These are phyloP conservation scores for Clarias platycephalus DNA, from an alignment of 2,797 vertebrate genomes.

Conservation along the genomic window DNA sequence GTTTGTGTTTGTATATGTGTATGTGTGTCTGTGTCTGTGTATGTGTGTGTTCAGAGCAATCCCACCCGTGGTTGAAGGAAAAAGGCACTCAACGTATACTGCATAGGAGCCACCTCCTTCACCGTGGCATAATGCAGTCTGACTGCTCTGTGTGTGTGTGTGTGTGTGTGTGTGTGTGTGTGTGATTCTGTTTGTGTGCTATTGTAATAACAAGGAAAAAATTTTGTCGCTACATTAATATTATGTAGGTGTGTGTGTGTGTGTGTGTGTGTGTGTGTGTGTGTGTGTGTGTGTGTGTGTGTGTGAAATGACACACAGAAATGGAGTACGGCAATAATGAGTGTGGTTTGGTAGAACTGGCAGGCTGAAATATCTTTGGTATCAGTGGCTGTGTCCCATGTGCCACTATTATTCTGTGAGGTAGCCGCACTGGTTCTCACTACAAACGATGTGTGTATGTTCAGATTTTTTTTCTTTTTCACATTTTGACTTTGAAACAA, in stretches of 20 bases:
- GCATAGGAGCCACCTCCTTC: constrained; percentile 69
- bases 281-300: background rate
- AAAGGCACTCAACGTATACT: constrained; percentile 93
- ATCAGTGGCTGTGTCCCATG: constrained; percentile 86
- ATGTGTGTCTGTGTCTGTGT: constrained; percentile 50
- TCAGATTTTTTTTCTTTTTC: constrained; percentile 50
- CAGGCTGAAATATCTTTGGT: constrained; percentile 94
- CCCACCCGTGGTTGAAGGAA: constrained; percentile 90
- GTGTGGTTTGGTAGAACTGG: constrained; percentile 71
- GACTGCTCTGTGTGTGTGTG: constrained; percentile 65
- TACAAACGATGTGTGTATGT: constrained; percentile 67
- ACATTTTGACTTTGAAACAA: constrained; percentile 53
- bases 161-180: constrained; percentile 42
- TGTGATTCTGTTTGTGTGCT: constrained; percentile 23
- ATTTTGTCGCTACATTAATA: constrained; percentile 31
- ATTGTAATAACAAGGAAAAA: constrained; percentile 6
- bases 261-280: background rate
- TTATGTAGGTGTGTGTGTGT: constrained; percentile 10
- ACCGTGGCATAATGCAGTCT: constrained; percentile 66
- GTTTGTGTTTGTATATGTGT: constrained; percentile 36
- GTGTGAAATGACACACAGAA: constrained; percentile 44
- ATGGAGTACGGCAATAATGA: constrained; percentile 44
- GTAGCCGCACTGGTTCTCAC: constrained; percentile 86
- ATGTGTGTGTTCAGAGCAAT: constrained; percentile 71
- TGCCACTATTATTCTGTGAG: constrained; percentile 87